These are phyloP conservation scores for Cistogaster globosa DNA, from an alignment of 2,888 invertebrate species.

Conservation along the genomic window DNA sequence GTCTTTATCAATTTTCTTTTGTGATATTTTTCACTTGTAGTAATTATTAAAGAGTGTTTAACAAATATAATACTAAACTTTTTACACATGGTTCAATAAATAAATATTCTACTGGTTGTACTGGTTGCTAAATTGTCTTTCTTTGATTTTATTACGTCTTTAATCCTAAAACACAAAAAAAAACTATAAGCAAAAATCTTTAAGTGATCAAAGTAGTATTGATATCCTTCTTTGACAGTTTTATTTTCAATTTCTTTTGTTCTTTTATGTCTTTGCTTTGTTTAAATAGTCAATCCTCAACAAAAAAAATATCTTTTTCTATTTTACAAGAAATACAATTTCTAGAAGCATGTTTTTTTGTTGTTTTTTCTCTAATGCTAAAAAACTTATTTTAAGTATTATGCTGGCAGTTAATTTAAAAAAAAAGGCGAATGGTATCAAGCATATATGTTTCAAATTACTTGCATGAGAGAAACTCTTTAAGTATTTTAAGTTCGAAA, in stretches of 20 bases:
- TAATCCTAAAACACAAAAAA: slow-evolving; percentile 3
- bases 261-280: slow-evolving; percentile 9
- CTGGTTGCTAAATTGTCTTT: slow-evolving; percentile 2
- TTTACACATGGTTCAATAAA: slow-evolving; percentile 50
- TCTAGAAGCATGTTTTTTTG: slow-evolving; percentile 21
- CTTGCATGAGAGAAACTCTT: neutral
- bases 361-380: neutral
- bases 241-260: neutral
- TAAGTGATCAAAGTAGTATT: slow-evolving; percentile 61
- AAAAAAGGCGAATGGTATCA: neutral
- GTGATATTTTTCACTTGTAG: neutral
- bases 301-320: neutral
- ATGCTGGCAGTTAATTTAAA: slow-evolving; percentile 69
- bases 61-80: slow-evolving; percentile 11
- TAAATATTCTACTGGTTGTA: slow-evolving; percentile 48
- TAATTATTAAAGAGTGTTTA: slow-evolving; percentile 32
- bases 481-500: neutral
- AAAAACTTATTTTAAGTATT: slow-evolving; percentile 43
- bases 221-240: slow-evolving; percentile 49
- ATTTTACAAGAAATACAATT: slow-evolving; percentile 21
- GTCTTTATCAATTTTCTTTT: neutral
- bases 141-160: neutral
- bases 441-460: neutral
- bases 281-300: slow-evolving; percentile 12
- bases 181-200: slow-evolving; percentile 45